Evolutionary conservation across 2,113 vertebrate species (phyloP).

Genomic region (Hippocampus mohnikei): DNA sequence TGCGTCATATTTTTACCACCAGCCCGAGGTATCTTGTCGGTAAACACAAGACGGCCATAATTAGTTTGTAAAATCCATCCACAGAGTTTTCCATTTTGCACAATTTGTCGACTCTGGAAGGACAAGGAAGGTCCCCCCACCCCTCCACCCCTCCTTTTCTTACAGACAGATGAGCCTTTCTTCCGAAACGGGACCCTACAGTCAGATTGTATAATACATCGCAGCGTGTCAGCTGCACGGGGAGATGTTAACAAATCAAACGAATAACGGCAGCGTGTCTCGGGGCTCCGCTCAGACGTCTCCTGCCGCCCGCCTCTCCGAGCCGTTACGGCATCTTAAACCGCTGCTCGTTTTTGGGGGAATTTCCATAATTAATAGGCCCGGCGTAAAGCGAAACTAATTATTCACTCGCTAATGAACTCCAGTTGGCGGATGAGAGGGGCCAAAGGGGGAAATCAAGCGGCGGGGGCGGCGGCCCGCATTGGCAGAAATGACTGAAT

Average conservation of each 20-base stretch:
- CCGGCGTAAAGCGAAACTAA: constrained; percentile 36
- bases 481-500: constrained; percentile 3
- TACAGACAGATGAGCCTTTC: constrained; percentile 14
- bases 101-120: constrained; percentile 18
- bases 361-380: constrained; percentile 46
- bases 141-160: constrained; percentile 10
- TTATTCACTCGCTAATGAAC: constrained; percentile 47
- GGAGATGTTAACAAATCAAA: constrained; percentile 44
- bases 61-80: not conserved
- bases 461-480: constrained; percentile 8
- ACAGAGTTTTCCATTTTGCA: constrained; percentile 11
- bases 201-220: constrained; percentile 31
- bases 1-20: not conserved
- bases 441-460: constrained; percentile 20
- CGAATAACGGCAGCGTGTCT: constrained; percentile 21
- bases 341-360: constrained; percentile 19
- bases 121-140: not conserved
- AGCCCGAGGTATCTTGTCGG: constrained; percentile 1
- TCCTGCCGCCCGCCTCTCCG: constrained; percentile 14
- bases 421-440: constrained; percentile 10
- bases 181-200: constrained; percentile 21
- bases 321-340: constrained; percentile 34
- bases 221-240: constrained; percentile 34
- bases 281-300: constrained; percentile 14
- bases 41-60: constrained; percentile 13